phyloP scores from a whole-genome alignment of 2,797 vertebrate species.

The Manis javanica region DNA sequence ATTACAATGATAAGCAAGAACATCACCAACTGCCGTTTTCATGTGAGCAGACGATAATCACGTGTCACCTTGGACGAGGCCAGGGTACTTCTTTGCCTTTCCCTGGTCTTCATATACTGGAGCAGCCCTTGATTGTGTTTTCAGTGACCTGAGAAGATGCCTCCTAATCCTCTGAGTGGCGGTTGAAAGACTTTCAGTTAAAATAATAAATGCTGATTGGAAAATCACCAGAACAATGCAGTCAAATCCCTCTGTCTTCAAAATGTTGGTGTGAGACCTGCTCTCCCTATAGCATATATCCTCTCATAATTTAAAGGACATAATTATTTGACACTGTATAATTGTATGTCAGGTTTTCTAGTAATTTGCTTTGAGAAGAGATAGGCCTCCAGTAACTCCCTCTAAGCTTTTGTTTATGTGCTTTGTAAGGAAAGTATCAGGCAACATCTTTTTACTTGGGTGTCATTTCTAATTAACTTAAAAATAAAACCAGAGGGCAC shows the following conservation, averaged over 20 bases:
- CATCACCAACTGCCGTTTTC: neutral
- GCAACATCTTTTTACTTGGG: neutral
- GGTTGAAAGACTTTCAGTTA: neutral
- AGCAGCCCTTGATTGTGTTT: neutral
- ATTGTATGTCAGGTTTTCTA: neutral
- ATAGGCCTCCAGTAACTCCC: neutral
- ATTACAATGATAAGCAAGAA: neutral
- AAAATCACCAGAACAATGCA: neutral
- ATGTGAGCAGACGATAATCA: neutral
- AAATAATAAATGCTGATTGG: neutral
- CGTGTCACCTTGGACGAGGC: neutral
- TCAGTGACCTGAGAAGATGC: neutral
- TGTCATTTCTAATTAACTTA: conserved; percentile 40
- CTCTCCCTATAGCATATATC: neutral
- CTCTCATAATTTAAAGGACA: neutral
- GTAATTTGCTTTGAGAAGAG: neutral
- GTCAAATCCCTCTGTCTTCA: neutral
- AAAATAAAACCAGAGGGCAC: neutral
- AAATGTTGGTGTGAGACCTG: neutral
- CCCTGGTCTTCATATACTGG: neutral
- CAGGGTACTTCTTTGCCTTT: neutral
- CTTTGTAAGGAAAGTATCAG: neutral
- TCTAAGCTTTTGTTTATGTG: neutral
- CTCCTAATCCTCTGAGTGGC: neutral
- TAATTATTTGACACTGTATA: neutral